Base-by-base conservation (phyloP, 2,113 vertebrate genomes). In the Eptesicus fuscus region DNA sequence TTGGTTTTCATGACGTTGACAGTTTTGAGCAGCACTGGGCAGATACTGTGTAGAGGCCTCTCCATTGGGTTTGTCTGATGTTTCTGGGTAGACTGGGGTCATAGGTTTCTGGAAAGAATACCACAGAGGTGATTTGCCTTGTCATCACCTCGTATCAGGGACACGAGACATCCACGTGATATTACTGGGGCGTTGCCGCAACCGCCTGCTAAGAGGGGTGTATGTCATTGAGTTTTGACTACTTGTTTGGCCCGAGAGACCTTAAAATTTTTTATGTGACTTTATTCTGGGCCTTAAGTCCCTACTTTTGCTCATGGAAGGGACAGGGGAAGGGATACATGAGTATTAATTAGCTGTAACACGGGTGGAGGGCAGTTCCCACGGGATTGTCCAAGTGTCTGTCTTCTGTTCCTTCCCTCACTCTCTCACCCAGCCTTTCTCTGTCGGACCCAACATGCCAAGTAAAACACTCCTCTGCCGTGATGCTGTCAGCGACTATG, bases 401-500 rank as follows among this genome's bases (percentile, higher is more conserved):
- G 37, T 10, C 35, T 42, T 6, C 12, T 8, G 6, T 53, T 37
- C 61, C 13, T 61, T 47, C 23, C 28, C 9, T 9, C 0, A 1
- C 79, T 8, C 37, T 49, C n/a, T 23, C 9, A 32, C 44, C 28
- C 5, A 3, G 12, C n/a, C 13, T 56, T 67, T 30, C 25, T 77
- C 32, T 28, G 17, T 25, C 5, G 2, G 79, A 25, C 23, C 69
- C 71, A 47, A 4, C 10, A 0, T 9, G 53, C 37, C 22, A 23
- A 10, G 61, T 23, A 16, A 12, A 16, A 4, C 1, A 1, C 35
- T 18, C 6, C 61, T 9, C 85, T 63, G 63, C 63, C 1, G 3
- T 9, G 10, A 20, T 1, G 16, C 1, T 4, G 23, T 2, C 44
- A 28, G 47, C 18, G 20, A 4, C 23, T 22, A 4, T 5, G 9